Evolutionary conservation across 2,113 vertebrate genomes (phyloP), one percentile per base, ranked within the genome.

Genomic region (Ptilorrhoa leucosticta): DNA sequence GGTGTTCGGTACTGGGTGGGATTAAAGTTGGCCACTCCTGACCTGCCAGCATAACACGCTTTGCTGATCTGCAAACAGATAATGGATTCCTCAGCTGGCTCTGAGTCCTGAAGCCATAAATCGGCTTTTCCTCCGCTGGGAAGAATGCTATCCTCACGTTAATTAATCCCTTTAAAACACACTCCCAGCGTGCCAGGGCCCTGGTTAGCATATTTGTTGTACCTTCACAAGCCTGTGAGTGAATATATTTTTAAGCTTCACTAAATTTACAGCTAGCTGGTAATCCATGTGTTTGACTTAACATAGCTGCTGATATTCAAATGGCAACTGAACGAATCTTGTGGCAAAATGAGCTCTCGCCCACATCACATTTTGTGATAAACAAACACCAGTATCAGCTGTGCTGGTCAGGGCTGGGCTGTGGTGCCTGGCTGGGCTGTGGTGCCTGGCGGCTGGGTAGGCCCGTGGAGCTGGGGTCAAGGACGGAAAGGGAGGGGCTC

Each of bases 391-490:
- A 27, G 0, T 2, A 11, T 4, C 13, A 18, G 6, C 4, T 11
- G 24, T 27, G 45, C 3, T 4, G 47, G 10, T 17, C 50, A 26
- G 66, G 35, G 10, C 7, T 15, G 37, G 21, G 60, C 45, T 51
- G 50, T 1, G 1, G 30, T 10, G 15, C 3, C 7, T 5, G 15
- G 35, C 0, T n/a, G n/a, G n/a, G n/a, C n/a, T n/a, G n/a, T 1
- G 1, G 30, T 10, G 15, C 3, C 7, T 5, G 15, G 35, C 0
- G 0, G 1, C 58, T 31, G 35, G 26, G 15, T 7, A 48, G n/a
- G 8, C 14, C n/a, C 31, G 3, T 3, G 14, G 54, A 35, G 47
- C 26, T 1, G 5, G 31, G 28, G 7, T 7, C 22, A 60, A 15
- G 15, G 9, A 8, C 35, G 20, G 4, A 28, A 10, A 53, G 13